A percentile compares a stretch with the other conserved stretches of the same genome.
These are phyloP conservation scores for Phallusia fumigata DNA, from an alignment of 23 tunicate genomes.

Conservation along the genomic window DNA sequence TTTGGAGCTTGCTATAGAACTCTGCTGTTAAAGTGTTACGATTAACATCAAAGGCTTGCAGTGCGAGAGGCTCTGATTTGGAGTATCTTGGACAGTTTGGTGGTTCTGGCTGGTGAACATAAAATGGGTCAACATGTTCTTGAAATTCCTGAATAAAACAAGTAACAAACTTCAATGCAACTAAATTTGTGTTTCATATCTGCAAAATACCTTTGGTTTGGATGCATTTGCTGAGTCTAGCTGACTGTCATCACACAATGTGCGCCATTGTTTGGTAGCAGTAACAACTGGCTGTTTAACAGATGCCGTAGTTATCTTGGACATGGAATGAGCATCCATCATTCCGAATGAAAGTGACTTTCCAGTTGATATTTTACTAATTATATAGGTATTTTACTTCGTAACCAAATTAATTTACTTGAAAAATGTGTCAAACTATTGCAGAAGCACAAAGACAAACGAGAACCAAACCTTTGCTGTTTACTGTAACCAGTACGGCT, in stretches of 20 bases:
- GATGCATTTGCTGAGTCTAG: background rate
- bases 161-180: too few species aligned
- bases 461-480: background rate
- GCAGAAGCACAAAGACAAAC: too few species aligned
- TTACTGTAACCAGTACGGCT: constrained; percentile 2
- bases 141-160: too few species aligned
- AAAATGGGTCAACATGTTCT: background rate
- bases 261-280: background rate
- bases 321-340: constrained; percentile 36
- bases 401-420: too few species aligned
- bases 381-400: too few species aligned
- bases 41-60: constrained; percentile 41
- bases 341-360: background rate
- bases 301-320: constrained; percentile 22
- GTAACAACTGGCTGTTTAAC: constrained; percentile 26
- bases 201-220: background rate
- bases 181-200: background rate
- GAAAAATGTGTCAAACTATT: too few species aligned
- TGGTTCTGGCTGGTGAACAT: constrained; percentile 40
- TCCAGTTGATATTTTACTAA: too few species aligned
- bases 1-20: constrained; percentile 55
- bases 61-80: constrained; percentile 8
- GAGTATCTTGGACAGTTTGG: constrained; percentile 20
- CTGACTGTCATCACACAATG: background rate
- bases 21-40: constrained; percentile 38